Evolutionary conservation across 2,113 vertebrate genomes (phyloP).

Genomic region (Gopherus evgoodei): DNA sequence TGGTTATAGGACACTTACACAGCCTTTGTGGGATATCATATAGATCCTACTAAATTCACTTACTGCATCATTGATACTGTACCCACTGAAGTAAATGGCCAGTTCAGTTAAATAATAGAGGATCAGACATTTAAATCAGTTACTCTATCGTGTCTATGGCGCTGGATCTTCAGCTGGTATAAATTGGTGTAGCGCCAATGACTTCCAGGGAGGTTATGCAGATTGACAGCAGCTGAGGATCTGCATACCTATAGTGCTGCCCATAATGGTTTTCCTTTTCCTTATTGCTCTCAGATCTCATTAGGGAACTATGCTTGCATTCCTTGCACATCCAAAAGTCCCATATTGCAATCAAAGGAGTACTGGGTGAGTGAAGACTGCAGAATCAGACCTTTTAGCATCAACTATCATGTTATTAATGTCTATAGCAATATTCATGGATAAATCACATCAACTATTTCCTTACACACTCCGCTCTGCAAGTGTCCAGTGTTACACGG

Average conservation of each 20-base stretch:
- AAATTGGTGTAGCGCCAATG: rapidly evolving
- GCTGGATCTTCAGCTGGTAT: neutral
- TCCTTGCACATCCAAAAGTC: neutral
- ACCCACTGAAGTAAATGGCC: neutral
- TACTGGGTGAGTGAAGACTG: neutral
- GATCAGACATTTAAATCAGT: neutral
- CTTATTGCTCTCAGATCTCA: rapidly evolving
- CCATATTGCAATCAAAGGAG: neutral
- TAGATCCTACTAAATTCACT: neutral
- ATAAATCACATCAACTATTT: neutral
- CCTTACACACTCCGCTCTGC: neutral
- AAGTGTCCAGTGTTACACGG: neutral
- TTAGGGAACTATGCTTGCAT: neutral
- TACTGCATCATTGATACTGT: neutral
- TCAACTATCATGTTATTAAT: neutral
- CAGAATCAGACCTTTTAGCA: neutral
- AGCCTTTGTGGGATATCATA: neutral
- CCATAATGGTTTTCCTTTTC: neutral
- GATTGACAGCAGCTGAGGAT: neutral
- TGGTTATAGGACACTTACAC: neutral
- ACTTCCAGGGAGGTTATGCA: neutral
- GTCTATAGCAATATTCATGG: neutral
- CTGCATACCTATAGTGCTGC: neutral
- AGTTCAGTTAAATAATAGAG: neutral
- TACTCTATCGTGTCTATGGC: neutral